Evolutionary conservation across 35 echinoderm and acorn worm species (phyloP).

Genomic region (Heliocidaris erythrogramma): DNA sequence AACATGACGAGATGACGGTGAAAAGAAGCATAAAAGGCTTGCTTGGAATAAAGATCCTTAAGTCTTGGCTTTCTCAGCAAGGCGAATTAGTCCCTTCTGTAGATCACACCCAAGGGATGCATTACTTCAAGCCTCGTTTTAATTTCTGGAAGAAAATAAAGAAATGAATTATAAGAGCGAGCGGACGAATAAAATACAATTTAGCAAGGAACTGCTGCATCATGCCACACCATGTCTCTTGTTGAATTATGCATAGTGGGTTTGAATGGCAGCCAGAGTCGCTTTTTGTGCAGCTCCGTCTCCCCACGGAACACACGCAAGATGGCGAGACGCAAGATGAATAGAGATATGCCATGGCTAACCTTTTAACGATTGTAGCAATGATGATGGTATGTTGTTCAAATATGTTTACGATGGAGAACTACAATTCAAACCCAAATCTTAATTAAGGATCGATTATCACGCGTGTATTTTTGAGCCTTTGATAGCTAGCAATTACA

Average conservation of each 20-base stretch:
- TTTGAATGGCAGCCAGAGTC: not conserved
- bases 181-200: not conserved
- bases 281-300: not conserved
- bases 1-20: not conserved
- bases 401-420: not conserved
- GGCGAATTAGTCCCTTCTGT: conserved; percentile 20
- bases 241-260: conserved; percentile 44
- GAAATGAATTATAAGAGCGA: not conserved
- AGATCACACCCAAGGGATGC: conserved; percentile 26
- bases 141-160: not conserved
- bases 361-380: not conserved
- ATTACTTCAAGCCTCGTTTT: conserved; percentile 24
- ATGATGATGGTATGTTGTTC: not conserved
- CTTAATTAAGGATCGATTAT: too few relatives aligned
- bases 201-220: conserved; percentile 37
- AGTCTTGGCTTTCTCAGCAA: not conserved
- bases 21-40: not conserved
- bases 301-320: not conserved
- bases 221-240: not conserved
- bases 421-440: not conserved
- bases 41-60: conserved; percentile 31
- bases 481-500: too few relatives aligned
- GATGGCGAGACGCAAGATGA: conserved; percentile 10
- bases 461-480: not conserved
- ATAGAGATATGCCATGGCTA: not conserved